These are phyloP conservation scores for Halocynthia roretzi DNA, from an alignment of 23 tunicate species.

Conservation along the genomic window DNA sequence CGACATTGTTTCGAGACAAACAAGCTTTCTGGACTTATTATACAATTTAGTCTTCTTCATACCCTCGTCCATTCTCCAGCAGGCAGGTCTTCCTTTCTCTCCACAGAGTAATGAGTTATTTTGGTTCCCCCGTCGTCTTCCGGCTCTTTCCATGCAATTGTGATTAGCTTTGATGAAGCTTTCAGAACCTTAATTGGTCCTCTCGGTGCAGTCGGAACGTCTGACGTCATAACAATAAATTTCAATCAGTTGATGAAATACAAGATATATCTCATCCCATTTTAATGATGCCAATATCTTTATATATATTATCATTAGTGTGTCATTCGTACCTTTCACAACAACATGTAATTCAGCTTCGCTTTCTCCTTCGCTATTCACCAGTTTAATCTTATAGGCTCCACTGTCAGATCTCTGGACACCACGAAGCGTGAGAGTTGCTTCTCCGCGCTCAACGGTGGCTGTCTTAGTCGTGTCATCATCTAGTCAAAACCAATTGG, in stretches of 20 bases:
- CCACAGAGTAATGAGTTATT: conserved; percentile 71
- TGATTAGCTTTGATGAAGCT: conserved; percentile 79
- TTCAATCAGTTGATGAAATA: no score
- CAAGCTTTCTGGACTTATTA: no score
- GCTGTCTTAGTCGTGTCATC: conserved; percentile 11
- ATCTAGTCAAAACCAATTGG: background rate
- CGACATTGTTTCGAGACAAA: no score
- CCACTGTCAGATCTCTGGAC: conserved; percentile 52
- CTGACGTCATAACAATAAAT: no score
- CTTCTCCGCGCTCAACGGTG: conserved; percentile 7
- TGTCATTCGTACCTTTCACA: conserved; percentile 45
- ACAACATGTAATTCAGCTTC: conserved; percentile 45
- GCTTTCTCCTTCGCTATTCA: conserved; percentile 77
- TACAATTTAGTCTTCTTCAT: background rate
- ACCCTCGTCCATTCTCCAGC: conserved; percentile 80
- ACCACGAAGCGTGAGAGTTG: conserved; percentile 11
- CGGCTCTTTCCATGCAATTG: conserved; percentile 85
- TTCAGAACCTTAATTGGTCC: conserved; percentile 60
- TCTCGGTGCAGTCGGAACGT: conserved; percentile 31
- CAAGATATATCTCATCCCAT: no score
- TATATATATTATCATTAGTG: no score
- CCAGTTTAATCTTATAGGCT: conserved; percentile 37
- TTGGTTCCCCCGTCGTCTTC: conserved; percentile 80
- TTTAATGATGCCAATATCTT: no score
- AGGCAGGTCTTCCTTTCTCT: conserved; percentile 28